Evolutionary conservation across 1,140 invertebrate genomes (phyloP).

Genomic region (Colletes latitarsis): DNA sequence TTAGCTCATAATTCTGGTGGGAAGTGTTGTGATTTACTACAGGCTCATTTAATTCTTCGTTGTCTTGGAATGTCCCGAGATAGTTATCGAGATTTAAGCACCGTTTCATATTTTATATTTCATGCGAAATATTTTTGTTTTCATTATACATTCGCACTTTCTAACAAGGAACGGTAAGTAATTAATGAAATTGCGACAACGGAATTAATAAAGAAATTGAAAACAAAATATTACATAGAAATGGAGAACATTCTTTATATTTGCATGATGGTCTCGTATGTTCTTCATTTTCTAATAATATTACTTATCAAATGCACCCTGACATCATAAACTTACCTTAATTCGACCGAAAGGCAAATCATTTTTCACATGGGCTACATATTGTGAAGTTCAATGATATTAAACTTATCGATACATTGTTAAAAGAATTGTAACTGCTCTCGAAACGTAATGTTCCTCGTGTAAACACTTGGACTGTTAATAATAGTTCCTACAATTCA

Average conservation of each 20-base stretch:
- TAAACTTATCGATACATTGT: background rate
- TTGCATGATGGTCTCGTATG: constrained; percentile 18
- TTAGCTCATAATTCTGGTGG: constrained; percentile 70
- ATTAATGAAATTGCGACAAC: constrained; percentile 37
- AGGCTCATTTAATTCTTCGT: constrained; percentile 56
- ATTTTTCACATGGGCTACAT: background rate
- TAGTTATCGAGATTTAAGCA: constrained; percentile 35
- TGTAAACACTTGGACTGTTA: background rate
- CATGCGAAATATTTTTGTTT: constrained; percentile 38
- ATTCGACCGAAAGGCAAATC: background rate
- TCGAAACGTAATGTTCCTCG: background rate
- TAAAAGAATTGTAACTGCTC: background rate
- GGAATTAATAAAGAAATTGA: constrained; percentile 59
- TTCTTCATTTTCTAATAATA: constrained; percentile 26
- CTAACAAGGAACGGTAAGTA: constrained; percentile 64
- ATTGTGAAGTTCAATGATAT: background rate
- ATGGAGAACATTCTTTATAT: constrained; percentile 45
- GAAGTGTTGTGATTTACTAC: constrained; percentile 69
- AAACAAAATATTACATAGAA: constrained; percentile 23
- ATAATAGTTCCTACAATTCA: background rate
- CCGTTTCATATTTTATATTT: constrained; percentile 31
- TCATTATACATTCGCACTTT: constrained; percentile 29
- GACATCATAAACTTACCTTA: constrained; percentile 35
- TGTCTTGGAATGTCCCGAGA: constrained; percentile 28
- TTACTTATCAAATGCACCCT: constrained; percentile 3